These are phyloP conservation scores for Ylistrum balloti DNA, from an alignment of 1,140 invertebrate genomes.

Conservation along the genomic window DNA sequence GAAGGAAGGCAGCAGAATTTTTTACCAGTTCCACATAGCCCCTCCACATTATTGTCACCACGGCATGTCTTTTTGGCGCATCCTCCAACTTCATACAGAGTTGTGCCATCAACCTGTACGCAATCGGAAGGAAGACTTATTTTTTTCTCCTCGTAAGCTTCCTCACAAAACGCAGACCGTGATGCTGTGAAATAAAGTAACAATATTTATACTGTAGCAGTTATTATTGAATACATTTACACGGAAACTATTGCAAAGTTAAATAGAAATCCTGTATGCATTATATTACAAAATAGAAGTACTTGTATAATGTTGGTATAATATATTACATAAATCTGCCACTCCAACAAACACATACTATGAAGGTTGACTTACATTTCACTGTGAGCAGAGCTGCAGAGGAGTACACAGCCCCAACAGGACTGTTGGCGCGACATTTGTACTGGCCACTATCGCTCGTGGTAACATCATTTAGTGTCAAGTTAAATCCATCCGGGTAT, in stretches of 20 bases:
- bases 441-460: background rate
- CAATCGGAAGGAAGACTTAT: constrained; percentile 1
- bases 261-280: no score
- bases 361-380: background rate
- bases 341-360: background rate
- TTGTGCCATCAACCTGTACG: background rate
- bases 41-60: background rate
- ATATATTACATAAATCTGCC: no score
- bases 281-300: no score
- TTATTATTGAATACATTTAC: no score
- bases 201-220: no score
- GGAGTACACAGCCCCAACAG: background rate
- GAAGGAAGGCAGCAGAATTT: background rate
- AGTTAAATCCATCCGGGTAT: background rate
- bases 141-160: background rate
- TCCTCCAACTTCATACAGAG: background rate
- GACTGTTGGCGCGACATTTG: constrained; percentile 1
- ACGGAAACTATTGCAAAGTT: no score
- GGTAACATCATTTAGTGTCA: background rate
- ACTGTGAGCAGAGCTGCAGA: background rate
- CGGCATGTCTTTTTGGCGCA: background rate
- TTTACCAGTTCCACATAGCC: background rate
- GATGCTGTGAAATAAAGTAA: background rate
- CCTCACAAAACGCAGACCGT: background rate
- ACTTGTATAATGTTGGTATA: no score